Evolutionary conservation across 37 sponge, comb jelly and placozoan species (phyloP).

Genomic region (Cliona cf. orientalis): DNA sequence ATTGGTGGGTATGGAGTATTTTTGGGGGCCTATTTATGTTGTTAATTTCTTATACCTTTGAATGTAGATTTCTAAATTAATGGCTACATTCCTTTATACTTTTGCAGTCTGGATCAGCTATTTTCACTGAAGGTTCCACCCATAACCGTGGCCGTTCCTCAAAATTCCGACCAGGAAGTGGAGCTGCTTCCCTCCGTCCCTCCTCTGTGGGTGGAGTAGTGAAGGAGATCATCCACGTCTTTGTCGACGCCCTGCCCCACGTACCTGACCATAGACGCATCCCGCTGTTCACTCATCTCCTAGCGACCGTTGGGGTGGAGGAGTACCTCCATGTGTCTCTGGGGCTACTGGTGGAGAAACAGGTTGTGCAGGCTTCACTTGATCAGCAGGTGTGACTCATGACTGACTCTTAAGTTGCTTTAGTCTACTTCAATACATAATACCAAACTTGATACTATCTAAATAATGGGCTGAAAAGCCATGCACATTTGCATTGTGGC

Average conservation of each 20-base stretch:
- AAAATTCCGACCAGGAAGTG: not conserved
- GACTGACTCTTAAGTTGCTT: too few species aligned
- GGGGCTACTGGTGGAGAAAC: conserved; percentile 58
- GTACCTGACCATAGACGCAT: conserved; percentile 89
- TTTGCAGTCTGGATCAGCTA: not conserved
- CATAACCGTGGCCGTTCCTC: not conserved
- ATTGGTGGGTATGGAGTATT: too few species aligned
- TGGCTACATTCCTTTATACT: not conserved
- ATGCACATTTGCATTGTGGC: too few species aligned
- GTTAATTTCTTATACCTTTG: too few species aligned
- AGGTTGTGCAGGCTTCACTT: conserved; percentile 40
- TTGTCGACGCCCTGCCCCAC: conserved; percentile 94
- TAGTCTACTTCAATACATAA: too few species aligned
- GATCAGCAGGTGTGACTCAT: too few species aligned
- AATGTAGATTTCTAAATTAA: not conserved
- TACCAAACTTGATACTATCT: too few species aligned
- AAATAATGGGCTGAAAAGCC: too few species aligned
- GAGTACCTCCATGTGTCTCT: conserved; percentile 68
- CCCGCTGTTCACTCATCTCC: conserved; percentile 83
- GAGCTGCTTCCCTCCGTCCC: not conserved
- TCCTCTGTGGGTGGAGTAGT: conserved; percentile 41
- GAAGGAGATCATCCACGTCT: conserved; percentile 83
- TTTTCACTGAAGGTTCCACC: not conserved
- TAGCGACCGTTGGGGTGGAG: conserved; percentile 60
- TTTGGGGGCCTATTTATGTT: too few species aligned